These are phyloP conservation scores for Hecatera dysodea DNA, from an alignment of 2,888 invertebrate species.

Conservation along the genomic window DNA sequence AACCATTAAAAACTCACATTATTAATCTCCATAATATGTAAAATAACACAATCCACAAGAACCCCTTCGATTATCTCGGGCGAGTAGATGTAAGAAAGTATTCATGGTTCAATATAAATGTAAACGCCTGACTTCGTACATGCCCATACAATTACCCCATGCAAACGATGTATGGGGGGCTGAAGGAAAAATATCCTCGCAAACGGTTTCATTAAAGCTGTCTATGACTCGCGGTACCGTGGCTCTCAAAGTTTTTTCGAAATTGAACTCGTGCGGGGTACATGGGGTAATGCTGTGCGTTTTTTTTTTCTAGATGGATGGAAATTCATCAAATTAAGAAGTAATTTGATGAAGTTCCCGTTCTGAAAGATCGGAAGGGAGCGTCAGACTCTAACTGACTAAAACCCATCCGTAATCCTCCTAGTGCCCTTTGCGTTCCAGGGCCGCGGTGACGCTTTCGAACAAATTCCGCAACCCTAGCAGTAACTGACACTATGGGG, in stretches of 20 bases:
- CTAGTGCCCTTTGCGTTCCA: no score
- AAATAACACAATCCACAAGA: constrained; percentile 18
- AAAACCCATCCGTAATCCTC: no score
- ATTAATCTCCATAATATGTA: neutral
- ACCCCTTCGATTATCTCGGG: constrained; percentile 39
- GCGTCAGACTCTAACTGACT: no score
- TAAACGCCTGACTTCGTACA: constrained; percentile 65
- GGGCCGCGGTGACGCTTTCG: no score
- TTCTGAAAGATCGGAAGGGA: no score
- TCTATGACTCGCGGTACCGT: constrained; percentile 10
- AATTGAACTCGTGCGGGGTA: neutral
- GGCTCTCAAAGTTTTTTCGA: constrained; percentile 49
- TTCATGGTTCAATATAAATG: constrained; percentile 72
- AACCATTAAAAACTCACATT: neutral
- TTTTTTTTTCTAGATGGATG: no score
- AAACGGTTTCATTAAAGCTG: constrained; percentile 52
- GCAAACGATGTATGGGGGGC: constrained; percentile 45
- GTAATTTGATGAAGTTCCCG: no score
- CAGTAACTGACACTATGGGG: no score
- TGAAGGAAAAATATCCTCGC: constrained; percentile 43
- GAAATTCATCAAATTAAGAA: no score
- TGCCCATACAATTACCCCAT: constrained; percentile 66
- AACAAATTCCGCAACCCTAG: no score
- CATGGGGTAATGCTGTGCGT: no score
- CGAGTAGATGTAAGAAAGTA: constrained; percentile 56